phyloP scores from a whole-genome alignment of 2,113 vertebrate species.

The Pristiophorus japonicus region DNA sequence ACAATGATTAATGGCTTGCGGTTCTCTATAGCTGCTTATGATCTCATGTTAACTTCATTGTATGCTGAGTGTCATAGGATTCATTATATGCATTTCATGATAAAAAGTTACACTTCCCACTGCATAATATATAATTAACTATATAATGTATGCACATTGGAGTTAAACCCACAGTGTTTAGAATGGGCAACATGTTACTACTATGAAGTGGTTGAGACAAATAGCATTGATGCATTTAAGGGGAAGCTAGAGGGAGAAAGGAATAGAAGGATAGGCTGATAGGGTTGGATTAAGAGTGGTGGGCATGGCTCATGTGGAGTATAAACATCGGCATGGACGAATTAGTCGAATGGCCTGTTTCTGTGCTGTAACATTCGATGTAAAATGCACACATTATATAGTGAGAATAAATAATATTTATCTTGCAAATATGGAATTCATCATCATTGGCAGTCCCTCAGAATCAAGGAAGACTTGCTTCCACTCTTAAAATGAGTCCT shows the following conservation, averaged over 20 bases:
- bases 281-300: not conserved
- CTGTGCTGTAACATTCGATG: not conserved
- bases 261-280: not conserved
- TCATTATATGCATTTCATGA: not conserved
- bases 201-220: not conserved
- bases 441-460: too few relatives aligned
- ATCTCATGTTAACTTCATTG: not conserved
- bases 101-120: not conserved
- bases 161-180: not conserved
- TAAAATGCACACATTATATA: not conserved
- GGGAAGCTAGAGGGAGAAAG: not conserved
- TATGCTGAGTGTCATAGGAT: not conserved
- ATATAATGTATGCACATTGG: not conserved
- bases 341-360: not conserved
- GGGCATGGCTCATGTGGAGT: not conserved
- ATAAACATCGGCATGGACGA: too few relatives aligned
- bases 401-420: not conserved
- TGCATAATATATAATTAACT: not conserved
- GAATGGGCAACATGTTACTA: not conserved
- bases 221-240: not conserved
- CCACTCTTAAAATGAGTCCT: too few relatives aligned
- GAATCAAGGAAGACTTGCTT: too few relatives aligned
- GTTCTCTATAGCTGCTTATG: not conserved
- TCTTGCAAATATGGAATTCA: not conserved
- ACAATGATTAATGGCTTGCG: not conserved